These are phyloP conservation scores for Argyrosomus regius DNA, from an alignment of 2,797 vertebrate genomes.

Conservation along the genomic window DNA sequence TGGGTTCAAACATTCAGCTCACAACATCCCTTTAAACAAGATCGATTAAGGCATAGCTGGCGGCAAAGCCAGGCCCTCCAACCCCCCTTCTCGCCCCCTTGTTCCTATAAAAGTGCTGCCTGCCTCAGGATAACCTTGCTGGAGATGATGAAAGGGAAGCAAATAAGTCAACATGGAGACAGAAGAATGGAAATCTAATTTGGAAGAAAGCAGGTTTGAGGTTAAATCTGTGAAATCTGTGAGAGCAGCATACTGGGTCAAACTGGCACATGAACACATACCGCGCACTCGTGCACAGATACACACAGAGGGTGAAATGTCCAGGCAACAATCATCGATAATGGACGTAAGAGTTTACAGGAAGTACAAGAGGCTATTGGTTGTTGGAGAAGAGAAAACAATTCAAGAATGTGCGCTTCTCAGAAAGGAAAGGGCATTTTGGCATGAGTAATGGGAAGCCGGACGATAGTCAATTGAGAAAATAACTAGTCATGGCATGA, in stretches of 20 bases:
- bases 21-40: constrained; percentile 79
- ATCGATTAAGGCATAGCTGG: constrained; percentile 80
- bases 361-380: constrained; percentile 20
- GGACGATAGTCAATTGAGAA: constrained; percentile 70
- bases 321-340: constrained; percentile 35
- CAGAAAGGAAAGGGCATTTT: constrained; percentile 59
- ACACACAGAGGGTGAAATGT: constrained; percentile 1
- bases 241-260: constrained; percentile 44
- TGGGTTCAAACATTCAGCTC: constrained; percentile 80
- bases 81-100: constrained; percentile 53
- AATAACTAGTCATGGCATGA: constrained; percentile 69
- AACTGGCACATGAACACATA: constrained; percentile 20
- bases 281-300: background rate
- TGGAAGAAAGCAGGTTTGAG: constrained; percentile 68
- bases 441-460: constrained; percentile 64
- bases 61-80: constrained; percentile 56
- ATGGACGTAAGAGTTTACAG: constrained; percentile 22
- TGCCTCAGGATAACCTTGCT: constrained; percentile 84
- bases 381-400: constrained; percentile 45
- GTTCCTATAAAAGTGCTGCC: constrained; percentile 76
- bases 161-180: constrained; percentile 77
- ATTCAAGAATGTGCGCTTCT: constrained; percentile 37
- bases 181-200: constrained; percentile 76
- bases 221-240: constrained; percentile 66
- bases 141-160: constrained; percentile 83